These are phyloP conservation scores for Chaitophorus viminalis DNA, from an alignment of 2,888 invertebrate genomes.

Conservation along the genomic window DNA sequence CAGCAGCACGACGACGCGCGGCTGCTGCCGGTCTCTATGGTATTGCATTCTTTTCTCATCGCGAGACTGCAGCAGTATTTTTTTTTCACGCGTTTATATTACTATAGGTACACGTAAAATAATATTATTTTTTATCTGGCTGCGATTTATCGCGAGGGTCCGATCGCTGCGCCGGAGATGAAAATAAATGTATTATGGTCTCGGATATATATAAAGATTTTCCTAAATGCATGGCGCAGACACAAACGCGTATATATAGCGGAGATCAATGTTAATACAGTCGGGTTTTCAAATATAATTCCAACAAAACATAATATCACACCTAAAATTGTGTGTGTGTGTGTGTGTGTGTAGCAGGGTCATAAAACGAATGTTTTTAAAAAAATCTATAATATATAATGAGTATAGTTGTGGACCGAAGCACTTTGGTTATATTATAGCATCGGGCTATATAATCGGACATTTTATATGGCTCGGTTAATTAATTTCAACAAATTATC, in stretches of 20 bases:
- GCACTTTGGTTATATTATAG: not conserved
- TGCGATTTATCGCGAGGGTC: too few species aligned
- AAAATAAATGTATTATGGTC: constrained; percentile 27
- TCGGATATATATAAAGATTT: not conserved
- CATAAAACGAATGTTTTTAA: constrained; percentile 24
- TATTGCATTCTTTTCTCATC: not conserved
- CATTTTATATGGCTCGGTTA: not conserved
- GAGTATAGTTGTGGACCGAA: constrained; percentile 18
- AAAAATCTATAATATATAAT: not conserved
- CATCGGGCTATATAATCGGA: not conserved
- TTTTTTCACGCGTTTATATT: not conserved
- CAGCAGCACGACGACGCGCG: too few species aligned
- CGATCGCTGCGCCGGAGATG: not conserved
- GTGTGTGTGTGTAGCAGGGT: not conserved
- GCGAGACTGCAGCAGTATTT: too few species aligned
- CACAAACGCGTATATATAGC: too few species aligned
- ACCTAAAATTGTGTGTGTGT: too few species aligned
- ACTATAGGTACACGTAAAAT: too few species aligned
- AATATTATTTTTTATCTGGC: too few species aligned
- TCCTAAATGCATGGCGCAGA: not conserved
- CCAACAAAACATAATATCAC: not conserved
- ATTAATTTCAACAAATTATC: constrained; percentile 35
- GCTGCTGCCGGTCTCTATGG: too few species aligned
- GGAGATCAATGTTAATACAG: not conserved
- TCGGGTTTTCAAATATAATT: not conserved